phyloP scores from a whole-genome alignment of 2,113 vertebrate genomes.

The Parotia lawesii region DNA sequence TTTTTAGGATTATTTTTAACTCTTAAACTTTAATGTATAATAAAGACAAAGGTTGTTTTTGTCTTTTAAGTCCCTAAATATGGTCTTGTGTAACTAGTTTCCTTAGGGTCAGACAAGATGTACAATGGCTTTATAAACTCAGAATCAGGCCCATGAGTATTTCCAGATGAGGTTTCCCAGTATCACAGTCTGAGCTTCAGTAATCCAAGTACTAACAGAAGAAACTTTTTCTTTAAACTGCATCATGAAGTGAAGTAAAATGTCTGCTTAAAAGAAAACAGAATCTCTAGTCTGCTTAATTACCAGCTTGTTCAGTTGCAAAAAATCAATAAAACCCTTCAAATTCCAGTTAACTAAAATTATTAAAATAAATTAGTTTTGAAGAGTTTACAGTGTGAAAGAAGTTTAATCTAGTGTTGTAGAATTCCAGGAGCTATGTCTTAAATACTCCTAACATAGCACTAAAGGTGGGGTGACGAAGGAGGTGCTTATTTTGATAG shows the following conservation, averaged over 20 bases:
- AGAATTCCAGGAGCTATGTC: neutral
- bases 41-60: neutral
- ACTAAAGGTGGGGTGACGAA: neutral
- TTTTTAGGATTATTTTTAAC: neutral
- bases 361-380: neutral
- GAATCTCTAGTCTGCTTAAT: neutral
- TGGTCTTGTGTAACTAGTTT: neutral
- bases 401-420: neutral
- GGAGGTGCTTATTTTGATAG: neutral
- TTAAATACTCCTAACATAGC: neutral
- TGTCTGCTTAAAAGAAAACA: neutral
- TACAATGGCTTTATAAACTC: neutral
- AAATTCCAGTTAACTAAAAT: neutral
- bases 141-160: neutral
- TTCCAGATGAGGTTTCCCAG: neutral
- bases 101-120: neutral
- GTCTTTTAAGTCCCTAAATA: neutral
- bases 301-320: neutral
- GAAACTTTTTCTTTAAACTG: neutral
- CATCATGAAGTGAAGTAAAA: neutral
- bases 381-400: neutral
- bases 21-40: neutral
- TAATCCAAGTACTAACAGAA: neutral
- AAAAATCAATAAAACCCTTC: neutral
- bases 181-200: neutral